Evolutionary conservation across 2,888 invertebrate species (phyloP), one percentile per base, ranked within the genome.

Genomic region (Agonopterix heracliana): DNA sequence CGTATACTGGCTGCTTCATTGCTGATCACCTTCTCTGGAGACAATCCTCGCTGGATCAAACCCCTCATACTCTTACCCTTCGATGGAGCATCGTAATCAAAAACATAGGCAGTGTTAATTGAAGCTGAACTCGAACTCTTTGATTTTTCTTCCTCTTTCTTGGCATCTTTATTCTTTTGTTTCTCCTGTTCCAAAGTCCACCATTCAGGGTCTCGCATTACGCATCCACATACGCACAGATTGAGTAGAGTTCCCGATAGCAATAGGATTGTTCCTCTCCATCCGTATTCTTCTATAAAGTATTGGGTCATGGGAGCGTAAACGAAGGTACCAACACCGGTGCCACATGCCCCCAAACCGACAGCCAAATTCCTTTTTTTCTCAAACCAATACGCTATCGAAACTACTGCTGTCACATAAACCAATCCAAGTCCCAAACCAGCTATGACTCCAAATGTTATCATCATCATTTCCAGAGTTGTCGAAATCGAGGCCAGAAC

Each of bases 311-410:
- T 90, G 0, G 96, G 96, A 7, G 96, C 95, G 71, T 96, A 96
- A 0, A 96, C 82, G 66, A 96, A 95, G 0, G 97, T 97, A 9
- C 97, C 97, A 45, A 96, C 93, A 0, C 96, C 96, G 0, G 96
- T 96, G 5, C 97, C 97, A 62, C 96, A 95, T 0, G 96, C 96
- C 1, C 96, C 95, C 49, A 97, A 86, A 2, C 96, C 95, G 3
- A 96, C 95, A 3, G 97, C 97, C 55, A 97, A 90, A 44, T 94
- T 94, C 38, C 96, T 90, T 68, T 93, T 94, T 76, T 95, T 95
- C 64, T 97, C 96, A 77, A 97, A 97, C 93, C 97, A 97, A 72
- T 95, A 96, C 7, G 97, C 96, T 51, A 97, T 95, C 48, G 95
- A 94, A 4, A 97, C 96, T 4, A 97, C 96, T 5, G 96, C 96